phyloP scores from a whole-genome alignment of 1,140 invertebrate species.

The Drosophila murphyi region DNA sequence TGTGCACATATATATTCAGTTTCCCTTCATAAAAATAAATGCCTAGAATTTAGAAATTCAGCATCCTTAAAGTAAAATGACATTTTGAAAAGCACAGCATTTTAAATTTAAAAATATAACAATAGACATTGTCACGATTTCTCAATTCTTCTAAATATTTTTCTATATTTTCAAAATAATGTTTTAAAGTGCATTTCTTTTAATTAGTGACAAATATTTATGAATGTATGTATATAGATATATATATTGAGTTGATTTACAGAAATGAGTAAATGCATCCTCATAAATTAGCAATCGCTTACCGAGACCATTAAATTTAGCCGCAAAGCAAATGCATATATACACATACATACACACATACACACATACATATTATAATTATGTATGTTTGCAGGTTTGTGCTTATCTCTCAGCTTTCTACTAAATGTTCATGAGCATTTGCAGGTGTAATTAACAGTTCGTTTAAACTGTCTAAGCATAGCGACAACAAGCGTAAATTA shows the following conservation, averaged over 20 bases:
- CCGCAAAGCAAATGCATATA: conserved; percentile 19
- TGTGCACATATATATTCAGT: background rate
- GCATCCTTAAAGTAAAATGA: background rate
- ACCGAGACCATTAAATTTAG: conserved; percentile 28
- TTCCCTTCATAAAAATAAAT: no score
- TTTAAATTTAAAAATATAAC: no score
- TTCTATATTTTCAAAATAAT: no score
- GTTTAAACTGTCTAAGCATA: conserved; percentile 61
- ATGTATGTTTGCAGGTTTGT: background rate
- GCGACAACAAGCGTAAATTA: conserved; percentile 64
- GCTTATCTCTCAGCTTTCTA: conserved; percentile 36
- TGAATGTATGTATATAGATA: background rate
- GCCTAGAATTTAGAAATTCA: no score
- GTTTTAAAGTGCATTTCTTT: no score
- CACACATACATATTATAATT: no score
- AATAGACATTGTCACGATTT: no score
- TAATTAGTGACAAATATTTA: background rate
- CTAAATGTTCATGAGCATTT: conserved; percentile 59
- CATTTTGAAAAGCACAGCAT: background rate
- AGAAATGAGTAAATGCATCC: background rate
- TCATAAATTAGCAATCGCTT: conserved; percentile 33
- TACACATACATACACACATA: no score
- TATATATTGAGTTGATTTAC: no score
- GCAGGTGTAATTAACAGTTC: conserved; percentile 69
- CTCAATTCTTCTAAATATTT: no score